These are phyloP conservation scores for Drosophila diplacantha DNA, from an alignment of 2,888 invertebrate genomes.

Conservation along the genomic window DNA sequence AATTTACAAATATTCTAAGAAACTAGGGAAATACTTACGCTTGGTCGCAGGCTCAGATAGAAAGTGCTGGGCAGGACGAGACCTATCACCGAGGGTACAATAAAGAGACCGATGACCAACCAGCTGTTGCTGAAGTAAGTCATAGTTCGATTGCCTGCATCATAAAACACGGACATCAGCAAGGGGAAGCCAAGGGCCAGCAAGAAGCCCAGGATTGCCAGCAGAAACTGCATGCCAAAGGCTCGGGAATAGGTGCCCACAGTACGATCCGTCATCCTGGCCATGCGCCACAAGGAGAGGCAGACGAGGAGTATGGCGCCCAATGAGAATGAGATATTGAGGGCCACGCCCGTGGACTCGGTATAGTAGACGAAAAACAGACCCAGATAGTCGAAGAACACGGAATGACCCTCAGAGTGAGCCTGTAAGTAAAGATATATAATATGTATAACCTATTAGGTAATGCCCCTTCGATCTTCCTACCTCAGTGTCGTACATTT, in stretches of 20 bases:
- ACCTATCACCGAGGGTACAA: conserved; percentile 74
- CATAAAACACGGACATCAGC: conserved; percentile 75
- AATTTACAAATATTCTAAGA: background rate
- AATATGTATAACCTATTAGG: no score
- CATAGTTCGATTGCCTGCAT: conserved; percentile 78
- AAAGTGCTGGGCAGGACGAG: conserved; percentile 66
- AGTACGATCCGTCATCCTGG: conserved; percentile 45
- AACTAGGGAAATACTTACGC: conserved; percentile 47
- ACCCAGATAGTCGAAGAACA: conserved; percentile 87
- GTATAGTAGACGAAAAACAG: conserved; percentile 83
- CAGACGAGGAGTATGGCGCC: conserved; percentile 71
- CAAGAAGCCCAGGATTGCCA: conserved; percentile 70
- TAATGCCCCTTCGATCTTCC: background rate
- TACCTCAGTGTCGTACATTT: conserved; percentile 72
- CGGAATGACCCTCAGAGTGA: conserved; percentile 77
- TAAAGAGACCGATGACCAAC: conserved; percentile 78
- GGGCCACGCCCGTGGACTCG: conserved; percentile 75
- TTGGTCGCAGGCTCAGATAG: conserved; percentile 64
- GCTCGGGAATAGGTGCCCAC: conserved; percentile 43
- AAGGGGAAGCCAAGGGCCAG: conserved; percentile 72
- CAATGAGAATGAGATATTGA: conserved; percentile 75
- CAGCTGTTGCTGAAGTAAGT: conserved; percentile 81
- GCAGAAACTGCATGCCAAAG: conserved; percentile 60
- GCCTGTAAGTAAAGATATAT: conserved; percentile 64
- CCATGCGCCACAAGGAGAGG: conserved; percentile 68